Evolutionary conservation across 1,140 invertebrate species (phyloP).

Genomic region (Tetragnatha versicolor): DNA sequence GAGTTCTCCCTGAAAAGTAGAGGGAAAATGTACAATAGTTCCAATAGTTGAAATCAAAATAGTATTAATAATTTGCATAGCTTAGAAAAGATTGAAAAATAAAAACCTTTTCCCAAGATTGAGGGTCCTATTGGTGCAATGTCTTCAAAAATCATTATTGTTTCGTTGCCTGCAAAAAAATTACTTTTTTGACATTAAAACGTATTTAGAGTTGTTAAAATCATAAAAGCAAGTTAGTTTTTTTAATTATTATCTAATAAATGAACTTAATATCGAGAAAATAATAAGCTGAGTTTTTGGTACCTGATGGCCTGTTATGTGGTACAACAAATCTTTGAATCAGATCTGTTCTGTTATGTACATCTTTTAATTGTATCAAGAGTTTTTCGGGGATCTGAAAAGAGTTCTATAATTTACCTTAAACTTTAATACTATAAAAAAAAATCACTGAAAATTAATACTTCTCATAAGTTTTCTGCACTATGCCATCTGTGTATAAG

Average conservation of each 20-base stretch:
- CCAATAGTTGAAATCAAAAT: too few relatives aligned
- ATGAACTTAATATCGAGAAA: neutral
- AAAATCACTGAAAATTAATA: too few relatives aligned
- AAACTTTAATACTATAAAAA: too few relatives aligned
- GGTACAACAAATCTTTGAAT: neutral
- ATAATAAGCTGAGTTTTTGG: neutral
- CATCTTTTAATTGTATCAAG: constrained; percentile 9
- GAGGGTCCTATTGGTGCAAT: neutral
- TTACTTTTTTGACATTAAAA: neutral
- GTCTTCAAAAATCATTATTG: neutral
- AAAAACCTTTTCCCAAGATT: too few relatives aligned
- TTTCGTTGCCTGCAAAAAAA: neutral
- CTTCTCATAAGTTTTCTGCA: too few relatives aligned
- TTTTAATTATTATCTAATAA: neutral
- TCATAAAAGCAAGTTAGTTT: neutral
- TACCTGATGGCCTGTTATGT: neutral
- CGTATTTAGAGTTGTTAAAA: neutral
- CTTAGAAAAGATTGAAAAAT: too few relatives aligned
- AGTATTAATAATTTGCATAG: too few relatives aligned
- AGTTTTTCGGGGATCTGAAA: constrained; percentile 26
- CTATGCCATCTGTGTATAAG: too few relatives aligned
- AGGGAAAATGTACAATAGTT: too few relatives aligned
- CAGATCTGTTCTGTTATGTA: neutral
- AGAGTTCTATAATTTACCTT: too few relatives aligned
- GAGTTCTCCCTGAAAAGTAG: too few relatives aligned